Percentiles rank a stretch among this genome's conserved stretches.
These are phyloP conservation scores for Percina caprodes DNA, from an alignment of 2,113 vertebrate species.

Conservation along the genomic window DNA sequence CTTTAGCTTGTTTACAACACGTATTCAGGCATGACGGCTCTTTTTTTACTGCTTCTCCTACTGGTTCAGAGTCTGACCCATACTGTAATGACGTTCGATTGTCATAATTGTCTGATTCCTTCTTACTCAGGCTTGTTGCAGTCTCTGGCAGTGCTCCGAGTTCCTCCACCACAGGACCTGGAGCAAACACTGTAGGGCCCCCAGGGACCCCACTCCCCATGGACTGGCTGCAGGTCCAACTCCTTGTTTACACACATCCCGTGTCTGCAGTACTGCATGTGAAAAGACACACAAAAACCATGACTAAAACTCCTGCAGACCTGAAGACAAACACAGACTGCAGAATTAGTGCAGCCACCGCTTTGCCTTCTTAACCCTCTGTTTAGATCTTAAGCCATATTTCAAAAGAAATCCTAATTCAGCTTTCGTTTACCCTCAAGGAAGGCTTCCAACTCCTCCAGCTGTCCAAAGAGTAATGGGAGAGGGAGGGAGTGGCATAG, in stretches of 20 bases:
- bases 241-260: constrained; percentile 94
- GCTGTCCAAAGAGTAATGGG: constrained; percentile 65
- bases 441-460: constrained; percentile 63
- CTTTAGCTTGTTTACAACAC: constrained; percentile 20
- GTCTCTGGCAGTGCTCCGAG: constrained; percentile 89
- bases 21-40: background rate
- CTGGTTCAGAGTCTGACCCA: background rate
- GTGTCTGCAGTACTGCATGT: constrained; percentile 90
- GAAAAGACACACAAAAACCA: constrained; percentile 46
- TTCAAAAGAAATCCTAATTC: constrained; percentile 71
- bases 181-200: constrained; percentile 93
- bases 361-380: constrained; percentile 55
- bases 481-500: constrained; percentile 21
- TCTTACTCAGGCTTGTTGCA: constrained; percentile 96
- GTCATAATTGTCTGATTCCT: background rate
- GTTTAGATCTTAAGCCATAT: constrained; percentile 68
- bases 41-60: background rate
- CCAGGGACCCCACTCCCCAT: constrained; percentile 96
- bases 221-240: constrained; percentile 88
- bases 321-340: constrained; percentile 37
- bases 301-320: constrained; percentile 18
- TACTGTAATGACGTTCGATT: background rate
- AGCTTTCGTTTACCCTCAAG: constrained; percentile 62
- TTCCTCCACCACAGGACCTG: constrained; percentile 95
- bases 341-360: constrained; percentile 44